phyloP scores from a whole-genome alignment of 2,113 vertebrate genomes.

The Euleptes europaea region DNA sequence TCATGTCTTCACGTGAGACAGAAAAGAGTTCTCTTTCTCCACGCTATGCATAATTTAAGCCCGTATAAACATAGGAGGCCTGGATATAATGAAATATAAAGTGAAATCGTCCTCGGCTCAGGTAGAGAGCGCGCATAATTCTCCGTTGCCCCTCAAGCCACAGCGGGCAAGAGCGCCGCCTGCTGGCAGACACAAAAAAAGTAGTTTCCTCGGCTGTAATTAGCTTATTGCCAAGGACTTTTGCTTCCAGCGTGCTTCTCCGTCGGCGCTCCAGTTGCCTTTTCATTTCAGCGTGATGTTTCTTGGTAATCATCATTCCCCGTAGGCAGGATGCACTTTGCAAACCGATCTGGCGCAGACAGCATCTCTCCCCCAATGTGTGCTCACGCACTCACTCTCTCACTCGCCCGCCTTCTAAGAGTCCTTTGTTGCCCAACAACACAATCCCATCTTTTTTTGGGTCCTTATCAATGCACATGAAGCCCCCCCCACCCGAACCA shows the following conservation, averaged over 20 bases:
- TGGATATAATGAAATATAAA: too few relatives aligned
- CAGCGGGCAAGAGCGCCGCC: neutral
- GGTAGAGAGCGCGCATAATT: neutral
- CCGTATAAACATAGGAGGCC: too few relatives aligned
- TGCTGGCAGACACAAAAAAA: neutral
- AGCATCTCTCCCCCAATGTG: neutral
- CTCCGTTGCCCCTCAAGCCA: neutral
- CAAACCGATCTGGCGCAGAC: neutral
- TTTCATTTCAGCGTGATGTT: neutral
- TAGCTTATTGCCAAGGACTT: neutral
- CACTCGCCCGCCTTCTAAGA: neutral
- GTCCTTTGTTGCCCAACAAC: neutral
- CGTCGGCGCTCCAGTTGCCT: neutral
- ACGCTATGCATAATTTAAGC: too few relatives aligned
- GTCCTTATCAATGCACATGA: too few relatives aligned
- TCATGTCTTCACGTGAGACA: too few relatives aligned
- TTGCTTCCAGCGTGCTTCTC: neutral
- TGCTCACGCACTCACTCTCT: neutral
- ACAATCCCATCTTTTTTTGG: too few relatives aligned
- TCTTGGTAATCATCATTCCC: neutral
- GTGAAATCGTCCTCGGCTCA: too few relatives aligned
- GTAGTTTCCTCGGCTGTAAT: neutral
- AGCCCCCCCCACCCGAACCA: neutral
- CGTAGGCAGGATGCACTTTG: neutral
- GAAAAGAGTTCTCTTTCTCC: too few relatives aligned